These are phyloP conservation scores for Taxidea taxus DNA, from an alignment of 2,113 vertebrate species.

Conservation along the genomic window DNA sequence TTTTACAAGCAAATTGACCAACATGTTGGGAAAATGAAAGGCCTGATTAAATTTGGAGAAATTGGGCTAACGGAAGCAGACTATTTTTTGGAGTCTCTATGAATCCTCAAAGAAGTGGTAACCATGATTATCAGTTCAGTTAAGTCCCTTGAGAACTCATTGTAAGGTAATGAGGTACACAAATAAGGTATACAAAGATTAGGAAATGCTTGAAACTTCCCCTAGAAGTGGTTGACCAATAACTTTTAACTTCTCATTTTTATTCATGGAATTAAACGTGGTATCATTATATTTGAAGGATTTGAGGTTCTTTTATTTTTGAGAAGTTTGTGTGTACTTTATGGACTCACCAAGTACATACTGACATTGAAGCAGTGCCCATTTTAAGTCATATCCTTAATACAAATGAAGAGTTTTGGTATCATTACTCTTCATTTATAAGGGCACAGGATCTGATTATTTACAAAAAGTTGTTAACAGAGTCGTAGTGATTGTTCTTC, in stretches of 20 bases:
- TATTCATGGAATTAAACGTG: neutral
- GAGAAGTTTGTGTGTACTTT: neutral
- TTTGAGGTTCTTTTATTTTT: neutral
- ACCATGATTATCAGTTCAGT: neutral
- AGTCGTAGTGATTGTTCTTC: neutral
- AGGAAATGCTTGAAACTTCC: neutral
- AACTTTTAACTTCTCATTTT: conserved; percentile 31
- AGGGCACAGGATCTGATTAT: neutral
- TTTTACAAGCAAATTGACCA: neutral
- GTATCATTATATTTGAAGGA: neutral
- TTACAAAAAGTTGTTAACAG: neutral
- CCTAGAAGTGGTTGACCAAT: neutral
- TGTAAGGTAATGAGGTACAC: neutral
- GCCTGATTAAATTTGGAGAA: neutral
- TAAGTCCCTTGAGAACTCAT: neutral
- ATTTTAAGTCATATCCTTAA: neutral
- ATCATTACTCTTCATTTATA: neutral
- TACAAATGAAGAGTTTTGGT: neutral
- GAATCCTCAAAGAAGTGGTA: neutral
- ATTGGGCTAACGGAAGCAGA: neutral
- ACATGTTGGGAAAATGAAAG: neutral
- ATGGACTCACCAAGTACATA: neutral
- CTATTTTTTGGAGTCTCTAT: neutral
- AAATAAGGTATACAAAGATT: neutral
- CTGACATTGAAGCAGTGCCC: neutral